Percentiles rank a stretch among this genome's conserved stretches.
These are phyloP conservation scores for Rhinichthys osculus DNA, from an alignment of 2,797 vertebrate genomes.

Conservation along the genomic window DNA sequence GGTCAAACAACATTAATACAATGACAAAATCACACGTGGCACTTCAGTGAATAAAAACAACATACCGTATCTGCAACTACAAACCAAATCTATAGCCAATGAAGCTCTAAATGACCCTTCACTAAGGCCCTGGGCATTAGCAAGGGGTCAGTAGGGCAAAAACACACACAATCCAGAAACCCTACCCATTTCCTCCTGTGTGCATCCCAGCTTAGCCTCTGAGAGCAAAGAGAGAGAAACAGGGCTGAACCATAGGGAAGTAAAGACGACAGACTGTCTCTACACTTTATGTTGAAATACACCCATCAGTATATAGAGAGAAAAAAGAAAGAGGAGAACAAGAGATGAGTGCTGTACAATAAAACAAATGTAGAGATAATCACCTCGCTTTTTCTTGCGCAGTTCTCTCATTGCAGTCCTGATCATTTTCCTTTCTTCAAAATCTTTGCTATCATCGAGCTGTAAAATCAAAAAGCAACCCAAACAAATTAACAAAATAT, in stretches of 20 bases:
- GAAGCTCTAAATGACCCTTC: neutral
- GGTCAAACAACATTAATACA: neutral
- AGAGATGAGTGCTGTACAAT: neutral
- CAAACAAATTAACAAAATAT: constrained; percentile 49
- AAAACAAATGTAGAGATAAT: constrained; percentile 1
- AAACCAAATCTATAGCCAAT: neutral
- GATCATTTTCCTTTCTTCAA: constrained; percentile 93
- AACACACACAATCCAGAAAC: constrained; percentile 31
- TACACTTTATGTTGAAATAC: neutral
- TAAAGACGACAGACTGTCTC: neutral
- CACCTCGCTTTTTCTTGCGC: constrained; percentile 95
- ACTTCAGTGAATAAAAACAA: neutral
- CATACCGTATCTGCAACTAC: neutral
- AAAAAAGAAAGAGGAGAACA: neutral
- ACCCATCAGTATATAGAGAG: constrained; percentile 1
- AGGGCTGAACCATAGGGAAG: neutral
- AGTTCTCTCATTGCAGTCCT: constrained; percentile 95
- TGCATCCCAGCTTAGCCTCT: constrained; percentile 80
- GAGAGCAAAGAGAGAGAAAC: constrained; percentile 56
- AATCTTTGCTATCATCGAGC: constrained; percentile 91
- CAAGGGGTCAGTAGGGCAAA: neutral
- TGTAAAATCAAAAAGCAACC: constrained; percentile 66
- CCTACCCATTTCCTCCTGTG: constrained; percentile 81
- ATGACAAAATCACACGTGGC: neutral
- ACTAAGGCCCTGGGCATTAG: constrained; percentile 5